These are phyloP conservation scores for Columba janthina DNA, from an alignment of 2,113 vertebrate species.

Conservation along the genomic window DNA sequence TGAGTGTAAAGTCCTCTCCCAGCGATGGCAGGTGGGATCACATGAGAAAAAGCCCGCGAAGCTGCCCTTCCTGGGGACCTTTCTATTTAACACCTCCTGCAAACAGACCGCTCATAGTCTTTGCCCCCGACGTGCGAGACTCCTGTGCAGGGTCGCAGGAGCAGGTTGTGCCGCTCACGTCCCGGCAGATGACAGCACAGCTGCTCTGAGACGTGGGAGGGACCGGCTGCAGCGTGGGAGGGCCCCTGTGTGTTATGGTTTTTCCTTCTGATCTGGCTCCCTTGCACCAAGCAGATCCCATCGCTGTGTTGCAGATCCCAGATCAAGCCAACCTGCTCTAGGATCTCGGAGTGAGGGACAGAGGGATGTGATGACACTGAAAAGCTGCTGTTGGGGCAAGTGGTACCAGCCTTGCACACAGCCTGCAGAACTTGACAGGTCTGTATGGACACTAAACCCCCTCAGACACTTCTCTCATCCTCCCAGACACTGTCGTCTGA, in stretches of 20 bases:
- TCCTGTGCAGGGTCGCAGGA: fast-evolving
- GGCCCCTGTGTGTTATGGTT: fast-evolving
- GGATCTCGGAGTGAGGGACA: background rate
- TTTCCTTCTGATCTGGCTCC: background rate
- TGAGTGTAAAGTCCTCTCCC: conserved; percentile 4
- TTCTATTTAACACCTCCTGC: conserved; percentile 11
- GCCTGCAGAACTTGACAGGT: fast-evolving
- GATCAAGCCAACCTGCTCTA: background rate
- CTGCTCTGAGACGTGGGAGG: background rate
- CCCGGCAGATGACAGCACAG: background rate
- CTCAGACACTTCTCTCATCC: background rate
- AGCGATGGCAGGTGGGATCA: conserved; percentile 28
- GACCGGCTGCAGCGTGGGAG: background rate
- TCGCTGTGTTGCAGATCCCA: background rate
- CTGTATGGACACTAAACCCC: background rate
- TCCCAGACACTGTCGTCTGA: background rate
- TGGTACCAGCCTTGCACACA: background rate
- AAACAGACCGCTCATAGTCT: background rate
- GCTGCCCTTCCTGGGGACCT: conserved; percentile 10
- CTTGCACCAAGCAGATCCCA: background rate
- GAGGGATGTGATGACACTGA: background rate
- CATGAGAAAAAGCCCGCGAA: background rate
- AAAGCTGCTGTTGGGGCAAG: background rate
- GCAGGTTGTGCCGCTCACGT: background rate
- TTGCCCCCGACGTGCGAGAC: fast-evolving